Evolutionary conservation across 2,113 vertebrate genomes (phyloP), one percentile per base, ranked within the genome.

Genomic region (Macroglossus sobrinus): DNA sequence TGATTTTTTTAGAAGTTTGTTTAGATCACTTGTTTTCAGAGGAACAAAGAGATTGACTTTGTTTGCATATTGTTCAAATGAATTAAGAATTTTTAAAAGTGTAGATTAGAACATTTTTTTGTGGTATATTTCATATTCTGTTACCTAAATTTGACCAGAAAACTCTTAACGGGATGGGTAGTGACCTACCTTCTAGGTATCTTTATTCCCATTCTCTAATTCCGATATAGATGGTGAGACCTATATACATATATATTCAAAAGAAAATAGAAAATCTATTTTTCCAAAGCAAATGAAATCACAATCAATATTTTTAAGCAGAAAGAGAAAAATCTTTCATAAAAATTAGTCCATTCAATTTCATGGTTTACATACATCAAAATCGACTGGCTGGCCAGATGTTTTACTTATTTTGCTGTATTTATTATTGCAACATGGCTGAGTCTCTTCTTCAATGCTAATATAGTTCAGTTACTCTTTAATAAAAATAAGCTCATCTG

Each of bases 301-400:
- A 63, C 72, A 11, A 95, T 85, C 71, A 92, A 74, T 95, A 94
- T 94, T 96, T 93, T 93, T 78, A 95, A 97, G 43, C 43, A 92
- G 15, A 80, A 12, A 21, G 18, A 57, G 43, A 74, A 78, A 50
- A 94, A 43, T 78, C 6, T 68, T 78, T 80, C 64, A 80, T 68
- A 95, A 93, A 96, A 91, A 61, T 95, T 93, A 91, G 59, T 57
- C 76, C 84, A 53, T 87, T 96, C 14, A 89, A 69, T 95, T 93
- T 95, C n/a, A 78, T 74, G 47, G 61, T 30, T 92, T 95, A 89
- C 55, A 13, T 45, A 61, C 4, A 75, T 53, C 87, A 93, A 97
- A 95, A 97, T 94, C 81, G 97, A 85, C 95, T 97, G 95, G n/a
- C 47, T 97, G 84, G 74, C 92, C 94, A 96, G 90, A 97, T 94